These are phyloP conservation scores for Fopius arisanus DNA, from an alignment of 1,140 invertebrate species.

Conservation along the genomic window DNA sequence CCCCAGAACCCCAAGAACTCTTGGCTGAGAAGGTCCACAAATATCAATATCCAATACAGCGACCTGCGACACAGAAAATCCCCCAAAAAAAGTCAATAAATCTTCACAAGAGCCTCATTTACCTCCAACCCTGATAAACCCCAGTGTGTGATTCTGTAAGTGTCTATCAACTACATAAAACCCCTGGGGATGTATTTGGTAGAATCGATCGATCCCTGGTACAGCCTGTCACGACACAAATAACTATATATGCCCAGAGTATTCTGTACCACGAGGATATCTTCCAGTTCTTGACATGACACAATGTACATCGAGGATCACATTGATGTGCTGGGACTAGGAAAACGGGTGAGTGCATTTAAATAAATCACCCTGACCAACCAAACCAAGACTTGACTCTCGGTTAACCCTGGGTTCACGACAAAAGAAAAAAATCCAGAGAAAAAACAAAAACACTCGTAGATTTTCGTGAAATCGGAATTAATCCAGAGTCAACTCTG, in stretches of 20 bases:
- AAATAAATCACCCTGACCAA: too few relatives aligned
- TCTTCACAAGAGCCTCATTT: not conserved
- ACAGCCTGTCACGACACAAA: slow-evolving; percentile 50
- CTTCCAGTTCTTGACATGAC: slow-evolving; percentile 29
- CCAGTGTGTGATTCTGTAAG: slow-evolving; percentile 2
- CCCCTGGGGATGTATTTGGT: slow-evolving; percentile 15
- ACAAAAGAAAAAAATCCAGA: too few relatives aligned
- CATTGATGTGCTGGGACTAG: slow-evolving; percentile 55
- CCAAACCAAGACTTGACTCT: too few relatives aligned
- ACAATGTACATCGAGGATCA: slow-evolving; percentile 61
- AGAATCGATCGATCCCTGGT: slow-evolving; percentile 56
- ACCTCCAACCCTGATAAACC: slow-evolving; percentile 13
- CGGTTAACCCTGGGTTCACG: too few relatives aligned
- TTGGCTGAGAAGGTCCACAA: slow-evolving; percentile 87
- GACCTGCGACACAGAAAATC: slow-evolving; percentile 68
- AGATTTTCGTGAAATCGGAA: too few relatives aligned
- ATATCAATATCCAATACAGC: slow-evolving; percentile 92
- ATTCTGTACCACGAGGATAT: slow-evolving; percentile 21
- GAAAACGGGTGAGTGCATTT: slow-evolving; percentile 52
- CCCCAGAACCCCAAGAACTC: slow-evolving; percentile 74
- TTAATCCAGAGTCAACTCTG: too few relatives aligned
- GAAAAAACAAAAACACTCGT: too few relatives aligned
- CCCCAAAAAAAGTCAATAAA: not conserved
- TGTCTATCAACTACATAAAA: slow-evolving; percentile 15
- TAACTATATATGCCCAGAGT: slow-evolving; percentile 35